Evolutionary conservation across 2,888 invertebrate genomes (phyloP).

Genomic region (Tinea semifulvella): DNA sequence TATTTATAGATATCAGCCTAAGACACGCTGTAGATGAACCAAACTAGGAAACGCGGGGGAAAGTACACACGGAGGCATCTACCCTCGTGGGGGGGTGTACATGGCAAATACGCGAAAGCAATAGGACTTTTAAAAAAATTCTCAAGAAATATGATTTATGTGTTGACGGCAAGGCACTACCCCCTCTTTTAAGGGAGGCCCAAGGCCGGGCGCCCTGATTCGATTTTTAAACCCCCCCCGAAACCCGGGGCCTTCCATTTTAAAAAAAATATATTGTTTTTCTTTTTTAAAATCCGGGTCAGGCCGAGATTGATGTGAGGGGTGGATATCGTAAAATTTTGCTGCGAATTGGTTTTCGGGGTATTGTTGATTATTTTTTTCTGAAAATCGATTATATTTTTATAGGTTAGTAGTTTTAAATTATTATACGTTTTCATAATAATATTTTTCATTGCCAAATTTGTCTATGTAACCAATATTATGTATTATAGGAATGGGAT

Average conservation of each 20-base stretch:
- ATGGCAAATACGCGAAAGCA: constrained; percentile 69
- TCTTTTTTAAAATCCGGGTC: constrained; percentile 19
- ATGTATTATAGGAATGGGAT: no score
- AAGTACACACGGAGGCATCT: constrained; percentile 49
- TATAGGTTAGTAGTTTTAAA: no score
- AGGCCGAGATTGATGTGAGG: constrained; percentile 13
- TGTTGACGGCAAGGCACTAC: constrained; percentile 59
- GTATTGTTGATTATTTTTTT: neutral
- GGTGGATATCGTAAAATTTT: constrained; percentile 5
- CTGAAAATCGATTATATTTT: no score
- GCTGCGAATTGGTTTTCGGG: constrained; percentile 1
- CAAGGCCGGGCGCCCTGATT: constrained; percentile 62
- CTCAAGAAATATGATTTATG: constrained; percentile 68
- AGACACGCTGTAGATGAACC: constrained; percentile 39
- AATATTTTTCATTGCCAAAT: no score
- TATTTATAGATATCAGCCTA: neutral
- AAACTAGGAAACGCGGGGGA: constrained; percentile 66
- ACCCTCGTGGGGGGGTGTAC: constrained; percentile 53
- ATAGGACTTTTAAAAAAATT: constrained; percentile 69
- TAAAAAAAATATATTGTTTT: constrained; percentile 26
- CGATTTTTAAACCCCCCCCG: constrained; percentile 53
- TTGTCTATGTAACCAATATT: no score
- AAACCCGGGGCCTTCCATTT: constrained; percentile 16
- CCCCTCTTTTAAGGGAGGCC: constrained; percentile 29
- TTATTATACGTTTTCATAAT: no score